phyloP scores from a whole-genome alignment of 1,140 invertebrate species.

The Pentalonia nigronervosa region DNA sequence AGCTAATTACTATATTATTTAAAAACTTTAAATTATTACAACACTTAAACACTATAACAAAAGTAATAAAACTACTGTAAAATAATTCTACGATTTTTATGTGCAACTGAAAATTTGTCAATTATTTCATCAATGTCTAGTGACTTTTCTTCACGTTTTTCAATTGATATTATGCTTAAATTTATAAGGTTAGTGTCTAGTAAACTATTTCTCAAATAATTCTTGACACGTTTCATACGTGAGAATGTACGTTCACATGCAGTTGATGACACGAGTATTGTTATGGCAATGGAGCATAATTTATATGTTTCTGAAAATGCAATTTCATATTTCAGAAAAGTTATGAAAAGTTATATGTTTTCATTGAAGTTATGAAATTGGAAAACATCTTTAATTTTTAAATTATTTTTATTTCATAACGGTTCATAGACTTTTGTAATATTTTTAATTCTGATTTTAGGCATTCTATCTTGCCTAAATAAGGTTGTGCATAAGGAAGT shows the following conservation, averaged over 20 bases:
- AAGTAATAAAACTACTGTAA: not conserved
- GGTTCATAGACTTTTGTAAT: no score
- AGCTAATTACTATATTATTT: no score
- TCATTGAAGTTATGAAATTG: no score
- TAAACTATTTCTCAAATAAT: not conserved
- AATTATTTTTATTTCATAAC: no score
- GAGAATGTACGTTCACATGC: constrained; percentile 1
- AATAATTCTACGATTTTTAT: not conserved
- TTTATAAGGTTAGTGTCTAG: not conserved
- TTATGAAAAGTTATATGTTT: no score
- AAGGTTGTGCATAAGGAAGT: not conserved
- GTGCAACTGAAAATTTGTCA: not conserved
- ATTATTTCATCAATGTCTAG: constrained; percentile 3
- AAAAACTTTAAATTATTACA: no score
- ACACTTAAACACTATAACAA: no score
- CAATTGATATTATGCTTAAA: constrained; percentile 18
- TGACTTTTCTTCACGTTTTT: not conserved
- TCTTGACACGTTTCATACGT: not conserved
- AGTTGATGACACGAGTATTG: not conserved
- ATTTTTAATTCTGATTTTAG: no score
- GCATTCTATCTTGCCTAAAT: not conserved
- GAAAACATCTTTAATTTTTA: no score
- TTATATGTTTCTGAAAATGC: constrained; percentile 26
- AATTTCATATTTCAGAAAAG: constrained; percentile 2
- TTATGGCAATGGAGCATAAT: not conserved